Base-by-base conservation (phyloP, 2,113 vertebrate species). In the Perca schrenkii region DNA sequence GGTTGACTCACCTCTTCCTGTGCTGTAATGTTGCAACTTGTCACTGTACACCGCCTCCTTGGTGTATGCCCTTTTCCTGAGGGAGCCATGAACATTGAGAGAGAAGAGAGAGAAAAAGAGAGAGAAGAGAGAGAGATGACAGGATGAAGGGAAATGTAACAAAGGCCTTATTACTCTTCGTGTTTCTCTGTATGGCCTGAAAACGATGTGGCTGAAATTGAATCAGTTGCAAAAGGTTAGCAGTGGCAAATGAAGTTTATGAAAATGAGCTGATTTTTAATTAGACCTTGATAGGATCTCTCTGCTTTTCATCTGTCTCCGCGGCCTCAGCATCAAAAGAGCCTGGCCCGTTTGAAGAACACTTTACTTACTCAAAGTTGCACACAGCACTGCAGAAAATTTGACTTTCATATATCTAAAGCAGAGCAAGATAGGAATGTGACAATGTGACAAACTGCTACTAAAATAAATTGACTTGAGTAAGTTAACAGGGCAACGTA, bases 31-130 rank as follows among this genome's bases (percentile, higher is more conserved):
- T 88, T 99, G 98, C 17, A 99, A 83, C 74, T 99, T 99, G 62
- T 99, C 98, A 1, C 98, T 99, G 96, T 99, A 99, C 52, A 98
- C 97, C 0, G 98, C 98, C 88, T 99, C 98, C 92, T 99, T 99
- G 93, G 96, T 97, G 92, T 99, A 99, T 6, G 96, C 97, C 0
- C 98, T 96, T 94, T 99, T 99, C 96, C 98, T 99, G 90, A 82
- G 19, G 74, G 89, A 93, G 79, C 17, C 34, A 83, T 40, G 58
- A 68, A 70, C 74, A 60, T 86, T 73, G 72, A 87, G 76, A 87
- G 34, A 81, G 56, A 46, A 62, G 10, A 52, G 21, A 86, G 54
- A 49, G 61, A 43, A 43, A 43, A 43, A 43, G 40, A 25, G 12
- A 69, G 54, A 72, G 49, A 63, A 56, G 74, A 58, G 69, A 69